Evolutionary conservation across 1,140 invertebrate species (phyloP), one percentile per base, ranked within the genome.

Genomic region (Aphelenchoides besseyi): DNA sequence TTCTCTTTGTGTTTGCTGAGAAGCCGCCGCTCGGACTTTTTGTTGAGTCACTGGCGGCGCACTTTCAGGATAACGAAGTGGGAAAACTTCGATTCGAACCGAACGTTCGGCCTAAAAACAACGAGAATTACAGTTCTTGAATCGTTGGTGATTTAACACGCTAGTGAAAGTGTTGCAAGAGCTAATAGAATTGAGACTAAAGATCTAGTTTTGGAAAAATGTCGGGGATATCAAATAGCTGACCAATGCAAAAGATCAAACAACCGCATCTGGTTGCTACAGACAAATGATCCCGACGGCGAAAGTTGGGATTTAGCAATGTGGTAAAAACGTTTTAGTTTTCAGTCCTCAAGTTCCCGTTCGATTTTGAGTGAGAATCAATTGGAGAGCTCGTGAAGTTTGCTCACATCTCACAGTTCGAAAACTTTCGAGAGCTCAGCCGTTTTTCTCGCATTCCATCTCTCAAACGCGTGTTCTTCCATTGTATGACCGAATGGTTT

Each of bases 61-160:
- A 52, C 61, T 2, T 59, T 28, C 23, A 52, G 68, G 48, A 41
- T 74, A 59, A 54, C 63, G 68, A 54, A 82, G 68, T 16, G 82
- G 82, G 69, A 76, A 82, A 52, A 82, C 81, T 62, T 84, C 82
- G 67, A 82, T 80, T 35, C 73, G 76, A 53, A 75, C 81, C 36
- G 76, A 74, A 74, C 74, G 74, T 69, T 82, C 74, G 33, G 74
- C 79, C 81, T 82, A 75, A 75, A 75, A 73, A 52, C 35, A 74
- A 23, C 8, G 2, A 73, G 67, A 16, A 52, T 69, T 68, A 55
- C 1, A 73, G n/a, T 55, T 70, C 3, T 5, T 16, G n/a, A n/a
- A 73, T 64, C 26, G 41, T n/a, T n/a, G n/a, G n/a, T n/a, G n/a
- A n/a, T n/a, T n/a, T n/a, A n/a, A n/a, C n/a, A n/a, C n/a, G n/a